Percentiles rank a stretch among this genome's conserved stretches.
phyloP scores from a whole-genome alignment of 2,888 invertebrate species.

The Syritta pipiens region DNA sequence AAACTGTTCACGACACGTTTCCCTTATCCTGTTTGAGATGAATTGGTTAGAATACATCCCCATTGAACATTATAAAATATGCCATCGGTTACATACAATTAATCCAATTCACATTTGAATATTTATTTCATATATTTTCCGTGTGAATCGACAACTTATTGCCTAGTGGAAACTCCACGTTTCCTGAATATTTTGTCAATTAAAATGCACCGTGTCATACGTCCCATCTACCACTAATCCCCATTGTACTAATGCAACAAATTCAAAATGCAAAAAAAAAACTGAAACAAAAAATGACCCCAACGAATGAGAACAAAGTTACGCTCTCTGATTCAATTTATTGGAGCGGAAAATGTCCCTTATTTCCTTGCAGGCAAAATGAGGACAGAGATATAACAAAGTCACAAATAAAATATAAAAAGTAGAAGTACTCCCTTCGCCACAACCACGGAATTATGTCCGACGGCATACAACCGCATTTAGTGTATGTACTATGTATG shows the following conservation, averaged over 20 bases:
- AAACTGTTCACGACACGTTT: no score
- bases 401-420: constrained; percentile 58
- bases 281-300: constrained; percentile 32
- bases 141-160: no score
- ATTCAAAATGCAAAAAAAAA: background rate
- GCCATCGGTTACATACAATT: no score
- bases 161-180: no score
- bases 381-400: constrained; percentile 60
- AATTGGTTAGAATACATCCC: no score
- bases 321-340: constrained; percentile 78
- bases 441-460: constrained; percentile 51
- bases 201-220: no score
- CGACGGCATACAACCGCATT: constrained; percentile 50
- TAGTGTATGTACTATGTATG: constrained; percentile 36
- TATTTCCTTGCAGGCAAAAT: constrained; percentile 64
- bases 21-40: no score
- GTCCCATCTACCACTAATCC: no score
- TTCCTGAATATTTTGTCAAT: no score
- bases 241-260: background rate
- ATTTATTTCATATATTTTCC: no score
- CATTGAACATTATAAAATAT: no score
- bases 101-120: no score
- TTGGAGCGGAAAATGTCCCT: constrained; percentile 75
- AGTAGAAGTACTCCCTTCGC: constrained; percentile 20
- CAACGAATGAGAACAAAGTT: constrained; percentile 72